Evolutionary conservation across 1,140 invertebrate genomes (phyloP), one percentile per base, ranked within the genome.

Genomic region (Drosophila willistoni): DNA sequence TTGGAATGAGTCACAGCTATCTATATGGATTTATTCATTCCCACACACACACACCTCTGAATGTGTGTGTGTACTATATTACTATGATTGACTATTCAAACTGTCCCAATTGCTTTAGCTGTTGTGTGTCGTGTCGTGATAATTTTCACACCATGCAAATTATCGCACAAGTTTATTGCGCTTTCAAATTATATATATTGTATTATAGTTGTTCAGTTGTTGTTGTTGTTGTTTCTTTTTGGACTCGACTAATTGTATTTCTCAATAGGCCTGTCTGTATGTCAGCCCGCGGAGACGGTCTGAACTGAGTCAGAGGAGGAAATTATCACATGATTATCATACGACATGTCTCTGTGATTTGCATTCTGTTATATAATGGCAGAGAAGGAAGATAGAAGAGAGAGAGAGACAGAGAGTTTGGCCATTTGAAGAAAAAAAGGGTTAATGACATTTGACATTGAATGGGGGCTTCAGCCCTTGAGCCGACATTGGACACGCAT

Each of bases 251-350:
- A 83, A 83, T 86, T 86, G 72, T 70, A 70, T 68, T 83, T 70
- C 60, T 57, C 75, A 83, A 79, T 72, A 77, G 68, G 56, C 33
- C 36, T 10, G 36, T 10, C 10, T 12, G 10, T 10, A 9, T 3
- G 7, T 1, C 36, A 0, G 9, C 10, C 36, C 7, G 7, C 36
- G 10, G 10, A 39, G 12, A 10, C 36, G 36, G 36, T 12, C 36
- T 13, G 36, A 13, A 13, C 62, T 87, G 82, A 86, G 51, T 87
- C 83, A 87, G 63, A 56, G 62, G 14, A 64, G 44, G 57, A 67
- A 71, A 87, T 85, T 79, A 79, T 83, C 82, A 83, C 82, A 83
- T 86, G 76, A 87, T 86, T 83, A 86, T 73, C 79, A 87, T 87
- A 59, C 72, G 68, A 77, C 71, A 44, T 34, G 12, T 59, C 19